Evolutionary conservation across 2,888 invertebrate species (phyloP), one percentile per base, ranked within the genome.

Genomic region (Pollenia griseotomentosa): DNA sequence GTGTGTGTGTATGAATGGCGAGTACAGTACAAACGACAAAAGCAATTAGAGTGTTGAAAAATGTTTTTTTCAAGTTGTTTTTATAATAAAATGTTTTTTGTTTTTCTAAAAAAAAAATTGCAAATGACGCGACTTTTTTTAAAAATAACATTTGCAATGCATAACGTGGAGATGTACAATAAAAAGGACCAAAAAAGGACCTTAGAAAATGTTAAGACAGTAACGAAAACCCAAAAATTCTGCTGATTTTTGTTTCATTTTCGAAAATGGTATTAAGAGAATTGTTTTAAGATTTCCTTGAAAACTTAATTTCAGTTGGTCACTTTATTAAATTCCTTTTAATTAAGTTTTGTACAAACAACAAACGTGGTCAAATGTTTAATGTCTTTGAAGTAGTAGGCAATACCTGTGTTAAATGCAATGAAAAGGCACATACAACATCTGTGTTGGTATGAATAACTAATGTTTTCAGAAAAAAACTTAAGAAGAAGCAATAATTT

Each of bases 41-140:
- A 85, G 86, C 88, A 89, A 89, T 89, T 88, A 88, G 88, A 87
- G 85, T 89, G 88, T 82, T 86, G 84, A 87, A 88, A 55, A 88
- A 83, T 82, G 79, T 80, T 66, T 68, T 59, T 42, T 66, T 12
- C 14, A 9, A 65, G 44, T 53, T 48, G 59, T 78, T 85, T 73
- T 77, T 74, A 78, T 12, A 53, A 53, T 57, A 33, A 6, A 55
- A 51, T 73, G 14, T 71, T 42, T 57, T 19, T 40, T 16, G 40
- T 55, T n/a, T 78, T 85, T 73, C 70, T 77, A 81, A 48, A 75
- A 23, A 48, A 82, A 23, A 68, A 57, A 59, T 82, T 68, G 66
- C 42, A 77, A 78, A 82, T 78, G 73, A 68, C 78, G 81, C 81
- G 81, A 66, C 81, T 77, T 81, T 85, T 74, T 53, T 48, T 23